These are phyloP conservation scores for Felis catus DNA, from an alignment of 2,113 vertebrate genomes.

Conservation along the genomic window F.catus_Fca126_mat1.0 CM031416.1:129377001-129377500, in stretches of 20 bases:
- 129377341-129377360: conserved; percentile 67
- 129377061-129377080: conserved; percentile 65
- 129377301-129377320: conserved; percentile 68
- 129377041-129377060: conserved; percentile 50
- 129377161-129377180: conserved; percentile 71
- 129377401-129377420: conserved; percentile 61
- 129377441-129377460: conserved; percentile 30
- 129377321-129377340: conserved; percentile 65
- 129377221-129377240: conserved; percentile 26
- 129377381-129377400: conserved; percentile 58
- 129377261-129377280: conserved; percentile 67
- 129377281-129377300: conserved; percentile 66
- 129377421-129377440: conserved; percentile 68
- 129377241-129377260: conserved; percentile 54
- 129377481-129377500: conserved; percentile 47
- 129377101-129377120: conserved; percentile 58
- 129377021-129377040: conserved; percentile 74
- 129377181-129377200: conserved; percentile 70
- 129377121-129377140: conserved; percentile 71
- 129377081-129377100: conserved; percentile 70
- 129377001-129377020: conserved; percentile 75
- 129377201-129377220: conserved; percentile 64
- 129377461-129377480: conserved; percentile 57
- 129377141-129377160: conserved; percentile 67
- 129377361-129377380: conserved; percentile 42